These are phyloP conservation scores for Artibeus jamaicensis DNA, from an alignment of 2,797 vertebrate genomes.

Conservation along the genomic window DNA sequence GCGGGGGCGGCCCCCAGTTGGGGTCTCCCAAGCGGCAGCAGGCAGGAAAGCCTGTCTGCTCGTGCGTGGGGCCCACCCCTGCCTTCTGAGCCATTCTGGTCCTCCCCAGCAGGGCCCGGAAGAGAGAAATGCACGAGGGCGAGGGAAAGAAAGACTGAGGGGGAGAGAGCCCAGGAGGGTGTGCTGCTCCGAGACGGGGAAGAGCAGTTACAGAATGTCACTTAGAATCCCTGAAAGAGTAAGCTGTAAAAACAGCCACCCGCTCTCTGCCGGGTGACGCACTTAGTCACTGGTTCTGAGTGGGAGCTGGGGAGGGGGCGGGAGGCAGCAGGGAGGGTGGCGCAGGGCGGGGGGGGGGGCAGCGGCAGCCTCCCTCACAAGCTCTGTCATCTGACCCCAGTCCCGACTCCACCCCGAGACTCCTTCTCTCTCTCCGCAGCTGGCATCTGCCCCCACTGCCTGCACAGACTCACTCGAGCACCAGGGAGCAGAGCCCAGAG, in stretches of 20 bases:
- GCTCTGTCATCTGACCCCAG: background rate
- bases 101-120: background rate
- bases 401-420: background rate
- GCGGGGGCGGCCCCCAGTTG: background rate
- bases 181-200: conserved; percentile 32
- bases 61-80: background rate
- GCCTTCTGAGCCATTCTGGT: background rate
- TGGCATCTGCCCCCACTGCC: background rate
- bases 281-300: conserved; percentile 77
- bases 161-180: conserved; percentile 52
- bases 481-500: background rate
- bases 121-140: background rate
- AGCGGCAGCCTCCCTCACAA: background rate
- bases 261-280: conserved; percentile 69
- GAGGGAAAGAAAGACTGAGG: conserved; percentile 26
- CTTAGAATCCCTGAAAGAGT: conserved; percentile 69
- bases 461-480: background rate
- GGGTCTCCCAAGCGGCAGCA: background rate
- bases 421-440: background rate
- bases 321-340: background rate
- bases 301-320: conserved; percentile 74
- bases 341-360: conserved; percentile 30
- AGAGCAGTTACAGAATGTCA: conserved; percentile 70
- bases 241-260: conserved; percentile 72
- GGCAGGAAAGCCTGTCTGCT: background rate